Conservation (phyloP, 1,140 invertebrate genomes). For the Bombus turneri region DNA sequence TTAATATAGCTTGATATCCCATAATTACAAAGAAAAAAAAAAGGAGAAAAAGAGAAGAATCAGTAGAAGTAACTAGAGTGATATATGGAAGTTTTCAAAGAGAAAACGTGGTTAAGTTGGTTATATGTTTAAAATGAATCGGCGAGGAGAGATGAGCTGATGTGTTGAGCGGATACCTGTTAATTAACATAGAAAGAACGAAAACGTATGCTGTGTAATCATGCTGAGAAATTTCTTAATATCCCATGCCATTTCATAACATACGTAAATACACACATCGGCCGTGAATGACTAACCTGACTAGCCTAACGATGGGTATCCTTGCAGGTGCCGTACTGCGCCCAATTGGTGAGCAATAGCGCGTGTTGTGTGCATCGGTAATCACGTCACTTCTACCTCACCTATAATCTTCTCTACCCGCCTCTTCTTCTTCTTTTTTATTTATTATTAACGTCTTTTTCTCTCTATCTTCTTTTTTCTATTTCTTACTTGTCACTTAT, state of each 20-base stretch:
- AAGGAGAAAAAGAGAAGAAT: not conserved
- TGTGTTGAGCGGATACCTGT: not conserved
- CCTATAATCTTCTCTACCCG: slow-evolving; percentile 76
- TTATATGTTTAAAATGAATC: not conserved
- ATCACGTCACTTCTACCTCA: slow-evolving; percentile 85
- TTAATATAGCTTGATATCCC: not conserved
- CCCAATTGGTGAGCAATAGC: slow-evolving; percentile 95
- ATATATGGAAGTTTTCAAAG: not conserved
- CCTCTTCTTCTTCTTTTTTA: slow-evolving; percentile 67
- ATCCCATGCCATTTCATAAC: slow-evolving; percentile 54
- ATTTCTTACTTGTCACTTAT: slow-evolving; percentile 23
- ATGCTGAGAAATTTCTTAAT: slow-evolving; percentile 69
- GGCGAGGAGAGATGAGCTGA: slow-evolving; percentile 16
- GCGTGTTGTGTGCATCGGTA: slow-evolving; percentile 96
- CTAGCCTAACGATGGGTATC: slow-evolving; percentile 85
- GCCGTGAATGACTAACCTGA: slow-evolving; percentile 77
- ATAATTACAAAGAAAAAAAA: not conserved
- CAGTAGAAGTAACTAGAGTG: not conserved
- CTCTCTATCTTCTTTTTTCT: not conserved
- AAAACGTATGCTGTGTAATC: slow-evolving; percentile 39
- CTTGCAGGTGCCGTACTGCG: slow-evolving; percentile 92
- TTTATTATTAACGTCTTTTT: slow-evolving; percentile 57
- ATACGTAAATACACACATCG: slow-evolving; percentile 49
- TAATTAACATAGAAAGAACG: not conserved
- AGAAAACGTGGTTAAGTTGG: not conserved